These are phyloP conservation scores for Regulus satrapa DNA, from an alignment of 2,113 vertebrate species.

Conservation along the genomic window DNA sequence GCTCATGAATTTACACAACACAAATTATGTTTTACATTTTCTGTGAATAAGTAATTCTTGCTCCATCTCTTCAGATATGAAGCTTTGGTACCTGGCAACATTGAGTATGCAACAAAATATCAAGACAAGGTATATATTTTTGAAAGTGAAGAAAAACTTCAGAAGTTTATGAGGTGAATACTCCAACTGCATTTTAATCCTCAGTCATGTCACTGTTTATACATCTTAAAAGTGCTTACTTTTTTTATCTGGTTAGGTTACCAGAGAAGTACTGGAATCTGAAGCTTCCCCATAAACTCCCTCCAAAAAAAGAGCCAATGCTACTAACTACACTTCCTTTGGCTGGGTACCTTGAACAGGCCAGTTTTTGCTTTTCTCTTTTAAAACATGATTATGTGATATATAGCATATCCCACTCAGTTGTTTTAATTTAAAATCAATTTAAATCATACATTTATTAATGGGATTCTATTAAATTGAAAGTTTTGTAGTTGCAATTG, in stretches of 20 bases:
- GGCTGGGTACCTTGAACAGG: slow-evolving; percentile 91
- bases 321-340: slow-evolving; percentile 84
- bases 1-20: neutral
- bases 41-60: neutral
- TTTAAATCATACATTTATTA: neutral
- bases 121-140: slow-evolving; percentile 81
- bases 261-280: slow-evolving; percentile 86
- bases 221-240: neutral
- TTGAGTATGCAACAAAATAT: slow-evolving; percentile 83
- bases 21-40: neutral
- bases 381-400: neutral
- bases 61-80: slow-evolving; percentile 79
- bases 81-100: slow-evolving; percentile 82
- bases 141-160: slow-evolving; percentile 82
- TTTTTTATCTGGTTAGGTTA: slow-evolving; percentile 69
- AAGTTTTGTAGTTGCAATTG: neutral
- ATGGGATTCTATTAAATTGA: neutral
- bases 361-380: neutral
- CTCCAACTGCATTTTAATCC: neutral
- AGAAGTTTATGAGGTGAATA: slow-evolving; percentile 87
- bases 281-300: slow-evolving; percentile 86
- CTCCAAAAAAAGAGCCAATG: slow-evolving; percentile 82
- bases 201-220: neutral
- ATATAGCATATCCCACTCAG: neutral
- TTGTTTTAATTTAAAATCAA: neutral